Percentiles rank a stretch among this genome's conserved stretches.
phyloP scores from a whole-genome alignment of 2,888 invertebrate genomes.

The Branchipolynoe longqiensis region DNA sequence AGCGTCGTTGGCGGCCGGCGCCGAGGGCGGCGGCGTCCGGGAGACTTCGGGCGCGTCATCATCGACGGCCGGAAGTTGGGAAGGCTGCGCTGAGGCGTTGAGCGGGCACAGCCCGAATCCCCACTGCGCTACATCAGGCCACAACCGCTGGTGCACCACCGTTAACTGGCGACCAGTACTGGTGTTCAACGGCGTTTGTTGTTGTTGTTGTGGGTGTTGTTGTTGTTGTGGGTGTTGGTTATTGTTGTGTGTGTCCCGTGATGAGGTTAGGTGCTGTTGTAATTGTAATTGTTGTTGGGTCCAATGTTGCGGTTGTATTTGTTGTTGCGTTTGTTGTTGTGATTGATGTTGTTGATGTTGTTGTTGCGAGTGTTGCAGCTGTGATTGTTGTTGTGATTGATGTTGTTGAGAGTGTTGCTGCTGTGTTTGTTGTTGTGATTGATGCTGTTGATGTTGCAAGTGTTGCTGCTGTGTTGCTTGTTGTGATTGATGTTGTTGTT shows the following conservation, averaged over 20 bases:
- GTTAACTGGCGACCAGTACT: neutral
- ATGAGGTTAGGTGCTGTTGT: too few species aligned
- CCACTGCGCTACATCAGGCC: too few species aligned
- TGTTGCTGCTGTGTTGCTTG: constrained; percentile 3
- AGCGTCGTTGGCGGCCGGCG: neutral
- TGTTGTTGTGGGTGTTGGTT: neutral
- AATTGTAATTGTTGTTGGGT: neutral
- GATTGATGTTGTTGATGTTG: constrained; percentile 17
- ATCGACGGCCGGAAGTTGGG: too few species aligned
- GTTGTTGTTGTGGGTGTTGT: neutral
- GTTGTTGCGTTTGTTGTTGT: neutral
- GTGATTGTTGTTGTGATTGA: neutral
- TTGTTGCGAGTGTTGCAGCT: neutral
- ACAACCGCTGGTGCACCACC: neutral
- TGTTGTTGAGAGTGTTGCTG: neutral
- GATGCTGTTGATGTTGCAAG: neutral
- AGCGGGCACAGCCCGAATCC: too few species aligned
- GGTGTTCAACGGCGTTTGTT: neutral
- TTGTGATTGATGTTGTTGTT: constrained; percentile 15
- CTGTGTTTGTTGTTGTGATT: neutral
- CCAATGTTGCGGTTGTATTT: neutral
- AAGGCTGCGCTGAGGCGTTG: too few species aligned
- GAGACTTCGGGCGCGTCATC: too few species aligned
- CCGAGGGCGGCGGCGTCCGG: too few species aligned
- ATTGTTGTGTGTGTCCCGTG: neutral